Evolutionary conservation across 23 tunicate species (phyloP).

Genomic region (Ciona savignyi): DNA sequence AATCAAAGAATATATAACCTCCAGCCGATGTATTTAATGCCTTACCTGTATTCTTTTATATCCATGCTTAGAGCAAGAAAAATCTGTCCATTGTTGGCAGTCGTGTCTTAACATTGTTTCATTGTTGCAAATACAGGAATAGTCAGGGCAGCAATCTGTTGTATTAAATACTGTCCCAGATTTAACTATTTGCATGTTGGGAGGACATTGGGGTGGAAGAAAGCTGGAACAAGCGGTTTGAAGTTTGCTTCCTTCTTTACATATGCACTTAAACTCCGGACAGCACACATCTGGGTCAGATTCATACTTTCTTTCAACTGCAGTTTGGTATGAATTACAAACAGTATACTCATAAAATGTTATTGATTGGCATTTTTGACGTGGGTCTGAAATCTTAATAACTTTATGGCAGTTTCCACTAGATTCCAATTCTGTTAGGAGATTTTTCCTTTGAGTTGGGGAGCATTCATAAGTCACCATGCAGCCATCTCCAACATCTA

Average conservation of each 20-base stretch:
- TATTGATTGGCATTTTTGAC: background rate
- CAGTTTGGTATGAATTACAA: constrained; percentile 1
- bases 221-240: background rate
- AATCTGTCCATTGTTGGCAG: constrained; percentile 17
- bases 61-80: constrained; percentile 2
- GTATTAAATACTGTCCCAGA: background rate
- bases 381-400: background rate
- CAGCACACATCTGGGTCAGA: constrained; percentile 15
- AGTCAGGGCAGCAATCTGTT: constrained; percentile 10
- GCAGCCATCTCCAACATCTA: constrained; percentile 8
- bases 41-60: constrained; percentile 2
- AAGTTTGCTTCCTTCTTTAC: background rate
- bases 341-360: background rate
- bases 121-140: constrained; percentile 6
- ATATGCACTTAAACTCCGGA: constrained; percentile 4
- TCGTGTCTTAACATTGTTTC: background rate
- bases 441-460: background rate
- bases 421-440: background rate
- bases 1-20: no score
- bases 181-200: background rate
- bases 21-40: no score
- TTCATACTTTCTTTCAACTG: background rate
- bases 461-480: constrained; percentile 7
- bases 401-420: background rate
- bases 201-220: background rate